Evolutionary conservation across 2,888 invertebrate species (phyloP).

Genomic region (Chymomyza fuscimana): DNA sequence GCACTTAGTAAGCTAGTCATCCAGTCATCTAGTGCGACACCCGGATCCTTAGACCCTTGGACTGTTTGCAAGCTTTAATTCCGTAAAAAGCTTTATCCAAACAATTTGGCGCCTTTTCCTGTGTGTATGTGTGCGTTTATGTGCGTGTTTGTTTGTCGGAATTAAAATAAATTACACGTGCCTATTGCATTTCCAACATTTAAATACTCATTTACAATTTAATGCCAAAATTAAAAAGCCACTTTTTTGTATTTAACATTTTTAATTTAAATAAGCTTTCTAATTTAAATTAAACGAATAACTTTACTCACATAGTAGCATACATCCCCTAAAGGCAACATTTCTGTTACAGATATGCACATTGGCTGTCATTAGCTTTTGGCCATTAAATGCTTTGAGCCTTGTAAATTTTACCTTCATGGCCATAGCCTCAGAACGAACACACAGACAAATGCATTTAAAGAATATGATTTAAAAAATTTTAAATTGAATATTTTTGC

Average conservation of each 20-base stretch:
- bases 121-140: slow-evolving; percentile 27
- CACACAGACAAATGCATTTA: not conserved
- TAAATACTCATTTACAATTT: slow-evolving; percentile 70
- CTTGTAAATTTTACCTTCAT: slow-evolving; percentile 43
- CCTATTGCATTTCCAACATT: slow-evolving; percentile 67
- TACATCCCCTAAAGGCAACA: slow-evolving; percentile 34
- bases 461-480: not conserved
- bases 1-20: slow-evolving; percentile 3
- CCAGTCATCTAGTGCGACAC: slow-evolving; percentile 15
- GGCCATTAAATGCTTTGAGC: slow-evolving; percentile 54
- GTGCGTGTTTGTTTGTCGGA: slow-evolving; percentile 31
- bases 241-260: slow-evolving; percentile 41
- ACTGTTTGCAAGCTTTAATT: slow-evolving; percentile 54
- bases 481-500: not conserved
- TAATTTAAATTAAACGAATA: slow-evolving; percentile 53
- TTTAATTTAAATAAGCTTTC: slow-evolving; percentile 48
- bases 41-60: not conserved
- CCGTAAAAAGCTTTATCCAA: slow-evolving; percentile 62
- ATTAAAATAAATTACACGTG: slow-evolving; percentile 69
- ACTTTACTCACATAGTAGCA: slow-evolving; percentile 24
- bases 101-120: slow-evolving; percentile 38
- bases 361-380: slow-evolving; percentile 53
- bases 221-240: slow-evolving; percentile 67
- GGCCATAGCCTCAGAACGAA: not conserved
- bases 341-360: slow-evolving; percentile 5